Base-by-base conservation (phyloP, 2,888 invertebrate genomes). In the Sminthurides aquaticus region DNA sequence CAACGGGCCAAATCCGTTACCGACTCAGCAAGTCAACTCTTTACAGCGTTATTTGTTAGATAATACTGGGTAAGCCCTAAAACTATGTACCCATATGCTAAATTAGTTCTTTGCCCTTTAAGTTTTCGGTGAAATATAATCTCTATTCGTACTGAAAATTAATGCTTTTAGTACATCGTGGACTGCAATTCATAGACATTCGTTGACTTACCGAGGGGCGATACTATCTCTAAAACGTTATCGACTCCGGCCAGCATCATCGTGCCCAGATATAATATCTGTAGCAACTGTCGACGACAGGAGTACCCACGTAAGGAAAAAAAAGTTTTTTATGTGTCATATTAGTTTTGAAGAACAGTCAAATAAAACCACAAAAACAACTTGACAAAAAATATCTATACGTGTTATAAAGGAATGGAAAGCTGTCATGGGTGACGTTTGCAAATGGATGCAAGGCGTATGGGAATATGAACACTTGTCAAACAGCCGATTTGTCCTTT, bases 211-310 rank as follows among this genome's bases (percentile, higher is more conserved):
- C 76, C 82, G 91, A 68, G 90, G 90, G 25, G 91, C 91, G 1
- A 90, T 91, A 88, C 80, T 91, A 65, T 90, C 90, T 77, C 88
- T 91, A 75, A 89, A 86, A 76, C 81, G 89, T 58, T 90, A 90
- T 78, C 82, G 89, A 57, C 81, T 91, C 59, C 81, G 90, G 69
- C 72, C 74, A 2, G 91, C 92, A 0, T 90, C 89, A 15, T 92
- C 92, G 65, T 93, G 93, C 77, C 93, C 94, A 0, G 91, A 94
- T 78, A 90, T 94, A 8, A 72, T 74, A 65, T 72, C 72, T 15
- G 72, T 71, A 25, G 71, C 71, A 8, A 74, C 72, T n/a, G 66
- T 70, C 15, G 69, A 69, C 29, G 71, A 73, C 48, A 65, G 62
- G 22, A 63, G 55, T 58, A 66, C 70, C 60, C 71, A 71, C 58